Conservation (phyloP, 2,113 vertebrate species). For the Labeo rohita region DNA sequence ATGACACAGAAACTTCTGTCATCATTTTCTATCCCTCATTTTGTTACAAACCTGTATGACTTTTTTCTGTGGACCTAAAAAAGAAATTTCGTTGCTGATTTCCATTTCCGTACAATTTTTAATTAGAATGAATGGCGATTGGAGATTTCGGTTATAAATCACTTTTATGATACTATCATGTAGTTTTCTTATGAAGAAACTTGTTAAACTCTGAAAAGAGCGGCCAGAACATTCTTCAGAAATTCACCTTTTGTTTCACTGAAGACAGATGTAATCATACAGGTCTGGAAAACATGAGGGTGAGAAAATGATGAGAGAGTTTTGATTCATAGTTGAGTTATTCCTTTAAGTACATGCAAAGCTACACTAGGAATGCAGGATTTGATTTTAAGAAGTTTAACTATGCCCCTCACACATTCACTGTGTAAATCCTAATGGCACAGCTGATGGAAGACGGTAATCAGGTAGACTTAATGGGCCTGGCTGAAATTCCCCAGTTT, state of each 20-base stretch:
- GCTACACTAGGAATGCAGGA: background rate
- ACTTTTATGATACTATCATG: background rate
- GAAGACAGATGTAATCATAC: background rate
- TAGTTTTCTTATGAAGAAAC: background rate
- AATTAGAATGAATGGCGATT: background rate
- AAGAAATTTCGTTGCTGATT: background rate
- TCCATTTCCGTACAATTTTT: background rate
- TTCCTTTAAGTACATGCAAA: background rate
- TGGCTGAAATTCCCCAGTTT: conserved; percentile 18
- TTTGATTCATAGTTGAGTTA: background rate
- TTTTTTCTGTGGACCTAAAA: background rate
- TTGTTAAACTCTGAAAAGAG: background rate
- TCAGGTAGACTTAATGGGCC: conserved; percentile 38
- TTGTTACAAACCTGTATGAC: background rate
- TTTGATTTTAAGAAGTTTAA: conserved; percentile 35
- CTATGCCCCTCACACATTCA: background rate
- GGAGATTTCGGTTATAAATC: background rate
- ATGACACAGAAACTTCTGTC: background rate
- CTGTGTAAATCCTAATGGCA: conserved; percentile 36
- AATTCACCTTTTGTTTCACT: background rate
- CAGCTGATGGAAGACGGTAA: conserved; percentile 20
- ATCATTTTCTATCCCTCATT: background rate
- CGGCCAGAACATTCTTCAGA: background rate
- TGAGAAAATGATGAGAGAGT: background rate
- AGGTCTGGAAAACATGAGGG: background rate